Conservation (phyloP, 2,888 invertebrate genomes). For the Yponomeuta evonymella region DNA sequence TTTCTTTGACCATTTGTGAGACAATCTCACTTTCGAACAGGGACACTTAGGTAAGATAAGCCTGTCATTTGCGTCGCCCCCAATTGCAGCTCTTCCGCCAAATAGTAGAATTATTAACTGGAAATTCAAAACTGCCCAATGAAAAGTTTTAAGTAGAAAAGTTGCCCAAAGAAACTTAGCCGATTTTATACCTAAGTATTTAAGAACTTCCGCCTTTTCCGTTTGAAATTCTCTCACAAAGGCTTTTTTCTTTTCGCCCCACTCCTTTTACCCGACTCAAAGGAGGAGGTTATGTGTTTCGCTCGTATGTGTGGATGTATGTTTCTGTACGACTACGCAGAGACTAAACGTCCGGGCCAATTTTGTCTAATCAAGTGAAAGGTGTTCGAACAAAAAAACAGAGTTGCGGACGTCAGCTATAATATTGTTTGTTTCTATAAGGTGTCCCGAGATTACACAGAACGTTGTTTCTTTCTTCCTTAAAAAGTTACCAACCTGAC, state of each 20-base stretch:
- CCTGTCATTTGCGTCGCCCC: neutral
- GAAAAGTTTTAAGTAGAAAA: constrained; percentile 2
- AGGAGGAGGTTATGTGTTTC: neutral
- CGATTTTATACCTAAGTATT: constrained; percentile 1
- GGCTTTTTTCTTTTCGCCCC: neutral
- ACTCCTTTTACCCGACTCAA: neutral
- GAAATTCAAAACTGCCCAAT: neutral
- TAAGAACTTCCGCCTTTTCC: constrained; percentile 1
- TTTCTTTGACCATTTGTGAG: too few species aligned
- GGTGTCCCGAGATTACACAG: too few species aligned
- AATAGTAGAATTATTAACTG: neutral
- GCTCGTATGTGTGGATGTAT: too few species aligned
- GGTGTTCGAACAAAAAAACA: too few species aligned
- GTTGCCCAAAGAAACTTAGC: neutral
- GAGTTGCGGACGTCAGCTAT: too few species aligned
- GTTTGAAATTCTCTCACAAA: neutral
- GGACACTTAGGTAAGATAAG: neutral
- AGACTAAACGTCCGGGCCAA: too few species aligned
- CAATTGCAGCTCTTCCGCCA: neutral
- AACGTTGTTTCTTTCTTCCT: too few species aligned
- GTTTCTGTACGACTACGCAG: too few species aligned
- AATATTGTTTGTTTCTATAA: too few species aligned
- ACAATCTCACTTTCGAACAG: neutral
- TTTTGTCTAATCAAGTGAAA: too few species aligned
- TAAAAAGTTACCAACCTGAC: too few species aligned